A percentile compares a stretch with the other conserved stretches of the same genome.
phyloP scores from a whole-genome alignment of 2,797 vertebrate species.

The Alca torda region DNA sequence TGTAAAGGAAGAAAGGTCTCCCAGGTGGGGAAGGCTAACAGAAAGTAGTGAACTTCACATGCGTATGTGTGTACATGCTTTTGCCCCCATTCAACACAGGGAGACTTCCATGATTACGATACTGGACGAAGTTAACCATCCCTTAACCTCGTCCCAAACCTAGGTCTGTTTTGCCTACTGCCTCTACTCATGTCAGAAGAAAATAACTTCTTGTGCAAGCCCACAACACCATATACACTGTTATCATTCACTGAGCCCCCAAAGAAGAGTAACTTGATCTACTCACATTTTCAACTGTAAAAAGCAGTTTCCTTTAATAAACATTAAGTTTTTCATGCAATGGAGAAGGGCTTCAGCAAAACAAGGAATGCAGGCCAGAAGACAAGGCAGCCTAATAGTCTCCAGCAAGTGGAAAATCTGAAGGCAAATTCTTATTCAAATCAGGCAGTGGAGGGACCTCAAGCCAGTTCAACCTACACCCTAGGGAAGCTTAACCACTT shows the following conservation, averaged over 20 bases:
- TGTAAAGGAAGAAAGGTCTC: not conserved
- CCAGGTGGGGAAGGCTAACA: not conserved
- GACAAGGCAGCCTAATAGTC: not conserved
- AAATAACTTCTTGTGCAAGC: not conserved
- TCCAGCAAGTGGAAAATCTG: not conserved
- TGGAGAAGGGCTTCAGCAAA: not conserved
- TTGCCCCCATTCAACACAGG: not conserved
- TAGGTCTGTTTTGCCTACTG: not conserved
- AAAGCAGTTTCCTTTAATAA: not conserved
- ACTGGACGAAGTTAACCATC: not conserved
- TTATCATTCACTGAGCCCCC: not conserved
- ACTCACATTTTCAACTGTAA: not conserved
- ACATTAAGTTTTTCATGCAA: not conserved
- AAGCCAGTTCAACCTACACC: not conserved
- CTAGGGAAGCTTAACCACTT: not conserved
- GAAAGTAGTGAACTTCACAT: not conserved
- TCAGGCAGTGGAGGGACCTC: not conserved
- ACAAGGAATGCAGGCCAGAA: not conserved
- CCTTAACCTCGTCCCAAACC: not conserved
- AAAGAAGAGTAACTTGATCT: not conserved
- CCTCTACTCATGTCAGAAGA: not conserved
- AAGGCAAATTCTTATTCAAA: not conserved
- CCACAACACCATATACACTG: not conserved
- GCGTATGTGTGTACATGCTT: accelerated
- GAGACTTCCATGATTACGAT: not conserved